Evolutionary conservation across 2,888 invertebrate species (phyloP), one percentile per base, ranked within the genome.

Genomic region (Podotricha telesiphe): DNA sequence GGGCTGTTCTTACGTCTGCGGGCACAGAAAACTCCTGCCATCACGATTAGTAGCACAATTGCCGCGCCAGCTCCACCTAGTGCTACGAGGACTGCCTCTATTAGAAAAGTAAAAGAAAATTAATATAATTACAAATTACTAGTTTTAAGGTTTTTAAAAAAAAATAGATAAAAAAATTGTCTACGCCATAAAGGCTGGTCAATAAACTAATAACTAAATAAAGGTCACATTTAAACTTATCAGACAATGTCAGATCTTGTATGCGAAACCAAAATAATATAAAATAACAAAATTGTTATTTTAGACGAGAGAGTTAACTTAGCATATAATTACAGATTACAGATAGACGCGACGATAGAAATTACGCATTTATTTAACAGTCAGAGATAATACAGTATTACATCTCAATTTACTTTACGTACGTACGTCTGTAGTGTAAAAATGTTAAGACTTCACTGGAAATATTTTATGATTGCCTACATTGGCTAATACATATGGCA

Each of bases 1-100:
- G 92, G 89, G 76, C 93, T 92, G 75, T 93, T 93, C 79, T 93
- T 92, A 71, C 92, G 92, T 68, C 91, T 83, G 58, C 91, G 88
- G 5, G 90, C 91, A 62, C 91, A 83, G 72, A 93, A 90, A 47
- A 93, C 91, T 3, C 90, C 90, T 11, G 91, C 90, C 88, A 92
- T 88, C 75, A 89, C 86, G 81, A 87, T 82, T 64, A 94, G 82
- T 37, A 94, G 77, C 42, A 94, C 85, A 37, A 94, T 20, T 7
- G 93, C 93, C 77, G 93, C 91, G 77, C 93, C 85, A 47, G 93
- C 90, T 65, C 92, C 93, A 6, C 91, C 93, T 74, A 93, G 80
- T 13, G 93, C 91, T 47, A 93, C 90, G 64, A 93, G 76, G 19
- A 85, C 88, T 56, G 87, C 90, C 75, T 91, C 91, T 88, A 86